Evolutionary conservation across 1,140 invertebrate species (phyloP), one percentile per base, ranked within the genome.

Genomic region (Bombus confusus): DNA sequence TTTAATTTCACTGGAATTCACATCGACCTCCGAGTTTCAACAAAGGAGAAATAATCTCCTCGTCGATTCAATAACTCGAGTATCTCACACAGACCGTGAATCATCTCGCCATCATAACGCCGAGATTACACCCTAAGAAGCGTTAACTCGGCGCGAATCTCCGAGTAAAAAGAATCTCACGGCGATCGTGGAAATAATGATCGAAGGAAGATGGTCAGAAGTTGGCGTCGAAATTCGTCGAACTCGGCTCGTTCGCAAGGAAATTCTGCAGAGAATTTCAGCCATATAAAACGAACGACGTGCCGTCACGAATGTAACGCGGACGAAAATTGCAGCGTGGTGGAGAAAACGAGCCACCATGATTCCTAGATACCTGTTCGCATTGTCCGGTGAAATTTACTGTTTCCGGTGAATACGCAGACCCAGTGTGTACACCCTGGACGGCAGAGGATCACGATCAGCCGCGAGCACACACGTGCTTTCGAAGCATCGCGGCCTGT

Each of bases 401-500:
- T 25, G 47, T 83, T 83, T 83, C 75, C 82, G 74, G 82, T 34
- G 75, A 78, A 78, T n/a, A 28, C 28, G 41, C 31, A 34, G 10
- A 41, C 52, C 59, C 22, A 37, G 3, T 12, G 22, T 77, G 28
- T 52, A 52, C 47, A 52, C 47, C 47, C 18, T 52, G 47, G 47
- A 52, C 18, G 18, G 47, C 47, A 22, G 34, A 31, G 79, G 8
- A 83, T 83, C 81, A 41, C 37, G 81, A 77, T 83, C 43, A 12
- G 43, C 73, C 81, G 57, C 82, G 68, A 86, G 52, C 52, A 82
- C 72, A 74, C 86, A 88, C 83, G 87, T 69, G 87, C 37, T 69
- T 28, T 12, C 28, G 22, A 47, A 9, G 37, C 39, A 80, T 28
- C 43, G 25, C 31, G 59, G 34, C 15, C 22, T 31, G 72, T 59